Evolutionary conservation across 2,888 invertebrate species (phyloP).

Genomic region (Amphipoea lucens): DNA sequence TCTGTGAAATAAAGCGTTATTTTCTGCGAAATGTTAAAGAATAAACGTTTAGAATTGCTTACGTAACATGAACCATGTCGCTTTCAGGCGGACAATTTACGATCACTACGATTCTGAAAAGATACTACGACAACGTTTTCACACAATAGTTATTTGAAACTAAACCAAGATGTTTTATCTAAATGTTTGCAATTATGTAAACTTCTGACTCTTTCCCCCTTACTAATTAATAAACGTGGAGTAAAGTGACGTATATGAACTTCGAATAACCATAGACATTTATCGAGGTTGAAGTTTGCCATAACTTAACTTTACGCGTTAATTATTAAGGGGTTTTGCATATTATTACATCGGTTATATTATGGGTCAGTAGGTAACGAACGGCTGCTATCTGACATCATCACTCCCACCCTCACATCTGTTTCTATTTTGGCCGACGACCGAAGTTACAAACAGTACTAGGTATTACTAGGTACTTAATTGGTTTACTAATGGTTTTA

Average conservation of each 20-base stretch:
- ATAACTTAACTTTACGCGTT: neutral
- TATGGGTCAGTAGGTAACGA: neutral
- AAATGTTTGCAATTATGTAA: neutral
- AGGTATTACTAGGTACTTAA: slow-evolving; percentile 2
- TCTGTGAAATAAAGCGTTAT: slow-evolving; percentile 46
- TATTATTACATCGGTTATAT: neutral
- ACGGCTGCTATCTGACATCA: slow-evolving; percentile 19
- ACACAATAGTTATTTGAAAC: slow-evolving; percentile 19
- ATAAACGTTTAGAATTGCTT: slow-evolving; percentile 51
- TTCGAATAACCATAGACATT: neutral
- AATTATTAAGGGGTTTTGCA: neutral
- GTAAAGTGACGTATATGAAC: neutral
- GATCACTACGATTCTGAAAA: slow-evolving; percentile 39
- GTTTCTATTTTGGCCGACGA: slow-evolving; percentile 16
- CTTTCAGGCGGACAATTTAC: slow-evolving; percentile 44
- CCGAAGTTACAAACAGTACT: slow-evolving; percentile 4
- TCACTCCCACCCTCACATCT: slow-evolving; percentile 24
- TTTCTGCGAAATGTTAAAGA: slow-evolving; percentile 44
- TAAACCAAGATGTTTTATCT: slow-evolving; percentile 1
- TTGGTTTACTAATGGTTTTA: slow-evolving; percentile 23
- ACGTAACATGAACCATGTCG: slow-evolving; percentile 49
- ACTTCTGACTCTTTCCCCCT: neutral
- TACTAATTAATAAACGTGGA: neutral
- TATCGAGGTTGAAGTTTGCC: neutral
- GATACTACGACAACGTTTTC: slow-evolving; percentile 22